Evolutionary conservation across 37 sponge, comb jelly and placozoan genomes (phyloP).

Genomic region (Tethya wilhelma): DNA sequence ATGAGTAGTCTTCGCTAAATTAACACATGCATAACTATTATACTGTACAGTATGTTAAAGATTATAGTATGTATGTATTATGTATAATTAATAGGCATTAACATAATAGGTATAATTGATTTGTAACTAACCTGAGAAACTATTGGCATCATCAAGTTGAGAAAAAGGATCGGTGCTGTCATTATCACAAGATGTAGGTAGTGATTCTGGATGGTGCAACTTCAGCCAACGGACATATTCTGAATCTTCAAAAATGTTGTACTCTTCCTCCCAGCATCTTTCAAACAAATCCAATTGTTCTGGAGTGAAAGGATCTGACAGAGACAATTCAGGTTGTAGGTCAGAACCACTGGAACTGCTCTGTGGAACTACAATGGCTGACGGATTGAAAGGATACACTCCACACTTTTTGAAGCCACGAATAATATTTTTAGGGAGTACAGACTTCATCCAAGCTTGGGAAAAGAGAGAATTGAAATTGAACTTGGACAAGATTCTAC

Average conservation of each 20-base stretch:
- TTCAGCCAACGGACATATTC: neutral
- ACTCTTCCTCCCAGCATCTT: neutral
- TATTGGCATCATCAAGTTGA: too few relatives aligned
- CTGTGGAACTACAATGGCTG: constrained; percentile 15
- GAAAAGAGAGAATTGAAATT: constrained; percentile 50
- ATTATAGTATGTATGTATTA: too few relatives aligned
- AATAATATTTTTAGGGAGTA: constrained; percentile 34
- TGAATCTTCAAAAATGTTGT: neutral
- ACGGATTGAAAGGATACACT: constrained; percentile 42
- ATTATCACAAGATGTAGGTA: too few relatives aligned
- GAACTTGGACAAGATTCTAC: constrained; percentile 21
- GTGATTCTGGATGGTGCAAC: neutral
- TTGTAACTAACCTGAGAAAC: too few relatives aligned
- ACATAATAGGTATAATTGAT: too few relatives aligned
- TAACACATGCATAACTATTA: too few relatives aligned
- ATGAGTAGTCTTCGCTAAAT: too few relatives aligned
- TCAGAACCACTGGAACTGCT: neutral
- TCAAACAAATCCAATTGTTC: neutral
- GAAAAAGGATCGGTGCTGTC: too few relatives aligned
- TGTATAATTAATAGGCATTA: too few relatives aligned
- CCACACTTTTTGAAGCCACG: constrained; percentile 52
- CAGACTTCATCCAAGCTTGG: constrained; percentile 49
- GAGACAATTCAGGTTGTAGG: neutral
- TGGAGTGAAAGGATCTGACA: neutral
- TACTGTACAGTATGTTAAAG: too few relatives aligned